These are phyloP conservation scores for Altica lythri DNA, from an alignment of 2,888 invertebrate genomes.

Conservation along the genomic window DNA sequence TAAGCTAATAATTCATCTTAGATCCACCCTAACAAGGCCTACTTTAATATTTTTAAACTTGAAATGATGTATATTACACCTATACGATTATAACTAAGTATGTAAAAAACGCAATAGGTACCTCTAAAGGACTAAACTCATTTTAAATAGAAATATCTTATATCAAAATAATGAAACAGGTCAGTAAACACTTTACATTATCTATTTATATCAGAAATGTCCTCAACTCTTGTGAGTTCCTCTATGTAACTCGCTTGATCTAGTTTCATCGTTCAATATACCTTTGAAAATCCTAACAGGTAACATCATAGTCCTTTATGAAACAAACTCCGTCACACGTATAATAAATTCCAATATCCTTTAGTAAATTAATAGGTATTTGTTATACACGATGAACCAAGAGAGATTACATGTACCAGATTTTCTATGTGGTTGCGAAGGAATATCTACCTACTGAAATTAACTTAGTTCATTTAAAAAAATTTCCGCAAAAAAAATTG, in stretches of 20 bases:
- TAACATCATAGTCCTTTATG: conserved; percentile 10
- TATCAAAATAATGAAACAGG: neutral
- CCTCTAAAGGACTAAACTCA: too few species aligned
- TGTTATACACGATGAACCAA: conserved; percentile 8
- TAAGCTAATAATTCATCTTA: too few species aligned
- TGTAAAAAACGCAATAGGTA: too few species aligned
- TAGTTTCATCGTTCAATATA: too few species aligned
- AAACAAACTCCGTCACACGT: conserved; percentile 15
- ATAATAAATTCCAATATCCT: conserved; percentile 9
- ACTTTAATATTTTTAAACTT: too few species aligned
- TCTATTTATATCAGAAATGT: neutral
- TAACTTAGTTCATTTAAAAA: neutral
- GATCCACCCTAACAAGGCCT: too few species aligned
- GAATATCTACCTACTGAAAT: neutral
- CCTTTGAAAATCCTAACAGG: conserved; percentile 14
- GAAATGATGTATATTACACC: too few species aligned
- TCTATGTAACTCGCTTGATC: too few species aligned
- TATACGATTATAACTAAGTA: too few species aligned
- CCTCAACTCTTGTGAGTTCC: neutral
- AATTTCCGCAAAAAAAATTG: too few species aligned
- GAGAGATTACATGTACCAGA: neutral
- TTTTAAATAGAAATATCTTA: neutral
- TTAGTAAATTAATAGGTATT: conserved; percentile 5
- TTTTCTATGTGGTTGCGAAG: neutral
- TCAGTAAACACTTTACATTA: neutral